Evolutionary conservation across 1,140 invertebrate genomes (phyloP), one percentile per base, ranked within the genome.

Genomic region (Akabosia matsudoensis): DNA sequence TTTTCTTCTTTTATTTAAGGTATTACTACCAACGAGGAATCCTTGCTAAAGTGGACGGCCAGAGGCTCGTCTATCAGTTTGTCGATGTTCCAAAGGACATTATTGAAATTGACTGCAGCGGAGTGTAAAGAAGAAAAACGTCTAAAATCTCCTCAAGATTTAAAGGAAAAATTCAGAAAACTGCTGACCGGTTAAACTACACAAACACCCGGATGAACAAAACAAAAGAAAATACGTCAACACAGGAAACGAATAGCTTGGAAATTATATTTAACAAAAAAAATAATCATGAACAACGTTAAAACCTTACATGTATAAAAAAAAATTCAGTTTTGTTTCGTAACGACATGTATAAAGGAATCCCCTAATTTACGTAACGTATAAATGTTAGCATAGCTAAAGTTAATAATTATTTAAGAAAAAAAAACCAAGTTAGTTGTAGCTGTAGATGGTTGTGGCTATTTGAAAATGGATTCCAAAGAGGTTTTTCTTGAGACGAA

Each of bases 21-120:
- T 99, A 99, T 87, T 99, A 99, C 86, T 99, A 99, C 86, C 97
- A 99, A 85, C 90, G 97, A 81, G 97, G 97, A 74, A 99, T 99
- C 84, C 86, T 99, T 79, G 97, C 97, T 79, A 99, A 99, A 88
- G 97, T 99, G 30, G 97, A 99, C 87, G 97, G 97, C 3, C 97
- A 99, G 85, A 88, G 97, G 78, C 88, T 99, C 73, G 97, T 99
- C 24, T 99, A 99, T 87, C 97, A 99, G 87, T 99, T 99, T 87
- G 97, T 98, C 70, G 96, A 99, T 85, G 96, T 99, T 82, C 97
- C 97, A 82, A 97, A 97, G 88, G 95, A 97, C 85, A 97, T 98
- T 79, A 89, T 98, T 70, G 96, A 98, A 88, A 98, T 98, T 82
- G 95, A 97, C 88, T 97, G 96, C 86, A 92, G 92, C 82, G 92